Evolutionary conservation across 2,888 invertebrate species (phyloP).

Genomic region (Dioctria linearis): DNA sequence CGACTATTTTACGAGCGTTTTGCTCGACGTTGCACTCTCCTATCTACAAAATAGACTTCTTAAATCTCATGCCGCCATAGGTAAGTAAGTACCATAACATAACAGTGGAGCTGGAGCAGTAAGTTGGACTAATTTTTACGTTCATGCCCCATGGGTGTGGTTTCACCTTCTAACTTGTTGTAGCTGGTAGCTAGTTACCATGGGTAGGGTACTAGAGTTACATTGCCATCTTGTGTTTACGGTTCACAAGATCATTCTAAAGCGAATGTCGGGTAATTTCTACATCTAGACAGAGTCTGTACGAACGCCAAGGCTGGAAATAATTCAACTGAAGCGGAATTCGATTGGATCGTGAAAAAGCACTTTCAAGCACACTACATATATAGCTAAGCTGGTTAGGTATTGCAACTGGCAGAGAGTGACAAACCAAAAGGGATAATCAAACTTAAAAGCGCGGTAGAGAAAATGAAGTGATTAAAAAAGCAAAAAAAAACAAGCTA

Average conservation of each 20-base stretch:
- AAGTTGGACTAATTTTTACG: slow-evolving; percentile 25
- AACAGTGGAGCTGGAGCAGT: neutral
- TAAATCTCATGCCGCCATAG: neutral
- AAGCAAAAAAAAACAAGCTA: neutral
- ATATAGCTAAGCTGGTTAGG: too few relatives aligned
- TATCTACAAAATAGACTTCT: neutral
- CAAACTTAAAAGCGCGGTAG: neutral
- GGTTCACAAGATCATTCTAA: slow-evolving; percentile 40
- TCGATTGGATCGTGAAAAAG: slow-evolving; percentile 8
- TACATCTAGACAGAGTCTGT: neutral
- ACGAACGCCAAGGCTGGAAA: slow-evolving; percentile 8
- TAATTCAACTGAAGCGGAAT: slow-evolving; percentile 27
- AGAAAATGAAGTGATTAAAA: too few relatives aligned
- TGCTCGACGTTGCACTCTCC: slow-evolving; percentile 4
- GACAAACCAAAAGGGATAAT: slow-evolving; percentile 15
- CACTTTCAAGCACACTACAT: slow-evolving; percentile 1
- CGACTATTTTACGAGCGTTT: slow-evolving; percentile 21
- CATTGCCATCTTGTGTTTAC: slow-evolving; percentile 38
- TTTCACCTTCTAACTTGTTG: slow-evolving; percentile 38
- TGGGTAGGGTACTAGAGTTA: slow-evolving; percentile 46
- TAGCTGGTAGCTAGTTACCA: slow-evolving; percentile 33
- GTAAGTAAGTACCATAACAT: too few relatives aligned
- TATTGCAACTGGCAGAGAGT: too few relatives aligned
- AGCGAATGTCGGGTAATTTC: slow-evolving; percentile 43
- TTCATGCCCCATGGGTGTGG: slow-evolving; percentile 43